A percentile compares a stretch with the other conserved stretches of the same genome.
phyloP scores from a whole-genome alignment of 1,140 invertebrate species.

The Macrocentrus cingulum region DNA sequence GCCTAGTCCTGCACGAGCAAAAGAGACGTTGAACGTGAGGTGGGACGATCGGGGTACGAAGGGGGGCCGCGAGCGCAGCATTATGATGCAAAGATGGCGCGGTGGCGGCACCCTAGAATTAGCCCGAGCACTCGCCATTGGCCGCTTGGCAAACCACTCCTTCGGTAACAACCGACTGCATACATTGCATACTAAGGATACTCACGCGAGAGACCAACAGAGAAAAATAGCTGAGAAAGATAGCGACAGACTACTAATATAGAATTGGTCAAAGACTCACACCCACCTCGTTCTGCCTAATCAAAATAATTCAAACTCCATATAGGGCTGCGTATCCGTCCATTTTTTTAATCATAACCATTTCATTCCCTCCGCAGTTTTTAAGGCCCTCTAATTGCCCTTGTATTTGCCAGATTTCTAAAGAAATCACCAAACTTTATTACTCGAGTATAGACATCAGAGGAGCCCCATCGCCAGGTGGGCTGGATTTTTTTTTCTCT shows the following conservation, averaged over 20 bases:
- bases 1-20: slow-evolving; percentile 11
- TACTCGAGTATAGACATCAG: too few relatives aligned
- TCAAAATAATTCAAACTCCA: slow-evolving; percentile 13
- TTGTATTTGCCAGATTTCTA: not conserved
- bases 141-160: slow-evolving; percentile 57
- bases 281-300: slow-evolving; percentile 13
- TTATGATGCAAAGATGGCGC: slow-evolving; percentile 62
- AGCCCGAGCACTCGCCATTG: slow-evolving; percentile 59
- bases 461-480: too few relatives aligned
- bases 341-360: slow-evolving; percentile 15
- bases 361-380: not conserved
- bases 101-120: slow-evolving; percentile 59
- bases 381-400: not conserved
- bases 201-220: slow-evolving; percentile 46
- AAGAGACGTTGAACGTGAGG: slow-evolving; percentile 28
- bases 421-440: too few relatives aligned
- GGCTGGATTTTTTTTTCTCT: too few relatives aligned
- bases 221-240: slow-evolving; percentile 31
- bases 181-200: slow-evolving; percentile 58
- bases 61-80: slow-evolving; percentile 47
- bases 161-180: slow-evolving; percentile 60
- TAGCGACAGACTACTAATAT: slow-evolving; percentile 19
- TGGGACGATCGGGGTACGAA: slow-evolving; percentile 26
- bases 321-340: not conserved
- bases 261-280: slow-evolving; percentile 14